Evolutionary conservation across 2,113 vertebrate species (phyloP), one percentile per base, ranked within the genome.

Genomic region (Phoxinus phoxinus): DNA sequence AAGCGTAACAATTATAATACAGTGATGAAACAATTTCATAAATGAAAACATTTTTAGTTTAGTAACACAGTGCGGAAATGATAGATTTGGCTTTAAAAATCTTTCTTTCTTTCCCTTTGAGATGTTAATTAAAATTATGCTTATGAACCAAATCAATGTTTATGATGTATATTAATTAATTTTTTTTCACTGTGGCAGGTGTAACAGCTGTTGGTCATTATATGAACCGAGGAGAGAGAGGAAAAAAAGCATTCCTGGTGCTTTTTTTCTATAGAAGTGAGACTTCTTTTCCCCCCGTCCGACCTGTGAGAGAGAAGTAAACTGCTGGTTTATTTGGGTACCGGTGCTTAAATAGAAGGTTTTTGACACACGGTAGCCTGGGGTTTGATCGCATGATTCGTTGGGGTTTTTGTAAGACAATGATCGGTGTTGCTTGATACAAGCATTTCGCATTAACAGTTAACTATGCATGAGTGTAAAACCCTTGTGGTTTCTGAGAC

Each of bases 101-200:
- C 25, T 65, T 19, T 63, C 19, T 59, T 86, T 87, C 44, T 53
- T 53, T 19, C 17, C 74, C 46, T 51, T 76, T 32, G 74, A 53
- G 74, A 76, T 53, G 74, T 51, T 76, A 48, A 76, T 53, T 53
- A 88, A 86, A 69, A 89, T 90, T 91, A 86, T 90, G 90, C 91
- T 91, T 93, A 94, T 91, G 93, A 92, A 92, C 90, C 90, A 93
- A 92, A 93, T 92, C 92, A 87, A 92, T 93, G 92, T 90, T 89
- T 91, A 87, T 80, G 85, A 77, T 90, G 91, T 91, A 89, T 89
- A 89, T 89, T 92, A 92, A 93, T 94, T 92, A 88, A 0, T 89
- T 86, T 89, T 92, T 56, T 92, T 92, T 91, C 91, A 93, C 91
- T 90, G 89, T 90, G 87, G 88, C 92, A 93, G 92, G 91, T 94